These are phyloP conservation scores for Arenaria interpres DNA, from an alignment of 2,113 vertebrate genomes.

Conservation along the genomic window DNA sequence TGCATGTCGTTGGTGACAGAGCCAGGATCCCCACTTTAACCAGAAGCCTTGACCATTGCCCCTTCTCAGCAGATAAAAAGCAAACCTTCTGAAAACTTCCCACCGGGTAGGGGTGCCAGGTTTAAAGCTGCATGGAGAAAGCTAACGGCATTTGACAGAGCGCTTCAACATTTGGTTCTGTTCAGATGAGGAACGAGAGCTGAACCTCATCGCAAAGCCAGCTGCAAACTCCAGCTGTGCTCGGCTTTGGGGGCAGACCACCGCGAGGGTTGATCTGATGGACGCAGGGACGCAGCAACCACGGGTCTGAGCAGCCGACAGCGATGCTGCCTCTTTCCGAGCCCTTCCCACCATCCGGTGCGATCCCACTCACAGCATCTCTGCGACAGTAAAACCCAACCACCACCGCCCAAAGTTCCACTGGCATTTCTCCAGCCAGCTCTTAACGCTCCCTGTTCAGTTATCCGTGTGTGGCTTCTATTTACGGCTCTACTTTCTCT, in stretches of 20 bases:
- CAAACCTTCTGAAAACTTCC: not conserved
- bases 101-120: rapidly evolving
- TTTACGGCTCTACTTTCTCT: rapidly evolving
- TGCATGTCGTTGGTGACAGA: not conserved
- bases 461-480: not conserved
- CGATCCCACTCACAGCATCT: not conserved
- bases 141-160: not conserved
- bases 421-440: not conserved
- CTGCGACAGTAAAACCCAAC: not conserved
- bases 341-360: not conserved
- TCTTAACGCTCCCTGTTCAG: not conserved
- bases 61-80: not conserved
- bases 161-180: rapidly evolving
- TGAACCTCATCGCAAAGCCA: not conserved
- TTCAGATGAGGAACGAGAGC: not conserved
- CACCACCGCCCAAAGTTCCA: rapidly evolving
- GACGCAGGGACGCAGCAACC: not conserved
- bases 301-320: rapidly evolving
- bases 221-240: not conserved
- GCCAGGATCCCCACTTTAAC: not conserved
- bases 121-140: not conserved
- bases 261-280: rapidly evolving
- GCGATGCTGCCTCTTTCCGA: not conserved
- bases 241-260: not conserved
- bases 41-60: not conserved